phyloP scores from a whole-genome alignment of 2,888 invertebrate genomes.

The Theretra japonica region DNA sequence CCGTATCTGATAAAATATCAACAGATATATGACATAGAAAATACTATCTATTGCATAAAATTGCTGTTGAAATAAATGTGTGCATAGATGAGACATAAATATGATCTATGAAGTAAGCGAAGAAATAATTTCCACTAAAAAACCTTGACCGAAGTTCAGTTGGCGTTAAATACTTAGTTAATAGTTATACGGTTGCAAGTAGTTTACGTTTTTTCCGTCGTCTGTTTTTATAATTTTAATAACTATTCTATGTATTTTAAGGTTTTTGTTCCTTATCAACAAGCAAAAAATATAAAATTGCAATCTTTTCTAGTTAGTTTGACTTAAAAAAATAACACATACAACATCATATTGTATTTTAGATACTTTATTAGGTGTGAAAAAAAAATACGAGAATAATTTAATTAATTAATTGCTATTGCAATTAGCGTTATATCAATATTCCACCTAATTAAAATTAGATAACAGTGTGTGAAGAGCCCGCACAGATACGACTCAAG shows the following conservation, averaged over 20 bases:
- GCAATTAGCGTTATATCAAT: not conserved
- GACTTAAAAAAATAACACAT: too few relatives aligned
- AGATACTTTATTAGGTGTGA: too few relatives aligned
- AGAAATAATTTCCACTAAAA: not conserved
- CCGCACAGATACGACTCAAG: not conserved
- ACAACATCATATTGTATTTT: too few relatives aligned
- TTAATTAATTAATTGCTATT: too few relatives aligned
- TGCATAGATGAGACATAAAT: not conserved
- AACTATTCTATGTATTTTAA: too few relatives aligned
- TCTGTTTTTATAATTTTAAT: not conserved
- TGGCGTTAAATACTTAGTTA: not conserved
- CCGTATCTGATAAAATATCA: too few relatives aligned
- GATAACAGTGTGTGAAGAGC: not conserved
- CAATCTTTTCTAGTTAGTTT: too few relatives aligned
- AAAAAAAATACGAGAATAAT: too few relatives aligned
- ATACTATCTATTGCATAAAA: too few relatives aligned
- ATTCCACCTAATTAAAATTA: not conserved
- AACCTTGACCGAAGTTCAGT: not conserved
- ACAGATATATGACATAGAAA: too few relatives aligned
- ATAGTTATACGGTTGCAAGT: not conserved
- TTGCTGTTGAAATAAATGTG: not conserved
- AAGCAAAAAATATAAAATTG: too few relatives aligned
- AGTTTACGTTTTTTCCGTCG: not conserved
- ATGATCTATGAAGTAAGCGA: not conserved
- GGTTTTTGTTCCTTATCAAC: too few relatives aligned